Percentiles rank a stretch among this genome's conserved stretches.
Conservation (phyloP, 1,140 invertebrate genomes). For the Lucilia sericata region DNA sequence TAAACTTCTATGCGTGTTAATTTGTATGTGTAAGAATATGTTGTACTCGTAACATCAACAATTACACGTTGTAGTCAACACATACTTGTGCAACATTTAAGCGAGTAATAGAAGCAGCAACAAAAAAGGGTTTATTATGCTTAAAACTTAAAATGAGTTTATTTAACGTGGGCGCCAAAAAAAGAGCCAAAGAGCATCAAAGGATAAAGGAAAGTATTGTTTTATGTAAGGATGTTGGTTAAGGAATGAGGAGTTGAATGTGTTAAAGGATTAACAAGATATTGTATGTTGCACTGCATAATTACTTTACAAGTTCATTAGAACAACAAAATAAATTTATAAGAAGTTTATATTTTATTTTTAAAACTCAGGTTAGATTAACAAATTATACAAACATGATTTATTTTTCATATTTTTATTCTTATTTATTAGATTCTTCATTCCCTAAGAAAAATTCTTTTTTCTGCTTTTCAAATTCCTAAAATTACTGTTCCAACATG, state of each 20-base stretch:
- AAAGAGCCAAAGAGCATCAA: background rate
- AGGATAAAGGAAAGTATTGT: background rate
- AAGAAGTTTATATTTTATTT: too few species aligned
- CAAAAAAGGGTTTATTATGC: slow-evolving; percentile 50
- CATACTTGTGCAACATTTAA: background rate
- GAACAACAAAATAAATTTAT: slow-evolving; percentile 51
- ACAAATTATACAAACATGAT: too few species aligned
- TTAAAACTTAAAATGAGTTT: background rate
- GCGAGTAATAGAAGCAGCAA: slow-evolving; percentile 35
- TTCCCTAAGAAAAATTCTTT: too few species aligned
- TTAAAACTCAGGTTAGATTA: too few species aligned
- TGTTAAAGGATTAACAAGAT: slow-evolving; percentile 24
- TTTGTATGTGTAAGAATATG: background rate
- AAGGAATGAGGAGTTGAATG: background rate
- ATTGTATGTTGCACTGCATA: slow-evolving; percentile 57
- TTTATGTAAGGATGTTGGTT: background rate
- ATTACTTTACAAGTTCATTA: slow-evolving; percentile 69
- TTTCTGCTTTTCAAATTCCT: too few species aligned
- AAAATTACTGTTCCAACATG: background rate
- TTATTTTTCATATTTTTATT: too few species aligned
- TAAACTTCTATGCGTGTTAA: background rate
- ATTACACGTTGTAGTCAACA: slow-evolving; percentile 30
- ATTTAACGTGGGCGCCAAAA: slow-evolving; percentile 42
- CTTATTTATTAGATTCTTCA: too few species aligned
- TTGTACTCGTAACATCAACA: slow-evolving; percentile 18